Percentiles rank a stretch among this genome's conserved stretches.
These are phyloP conservation scores for Macrotus californicus DNA, from an alignment of 2,113 vertebrate species.

Conservation along the genomic window DNA sequence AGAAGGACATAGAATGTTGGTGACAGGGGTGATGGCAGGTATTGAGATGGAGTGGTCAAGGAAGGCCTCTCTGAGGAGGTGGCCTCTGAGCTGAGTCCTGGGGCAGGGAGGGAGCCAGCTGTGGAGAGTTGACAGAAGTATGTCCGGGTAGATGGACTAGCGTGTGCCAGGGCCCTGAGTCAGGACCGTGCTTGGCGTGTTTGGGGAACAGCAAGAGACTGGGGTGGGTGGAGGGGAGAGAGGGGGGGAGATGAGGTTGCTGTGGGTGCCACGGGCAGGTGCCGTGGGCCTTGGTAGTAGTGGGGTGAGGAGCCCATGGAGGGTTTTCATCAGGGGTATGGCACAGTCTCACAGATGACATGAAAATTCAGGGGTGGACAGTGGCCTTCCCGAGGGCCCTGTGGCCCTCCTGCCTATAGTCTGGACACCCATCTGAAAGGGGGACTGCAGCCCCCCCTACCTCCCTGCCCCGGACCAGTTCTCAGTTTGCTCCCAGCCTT, in stretches of 20 bases:
- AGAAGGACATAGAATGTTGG: neutral
- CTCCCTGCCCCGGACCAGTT: neutral
- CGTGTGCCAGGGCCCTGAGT: slow-evolving; percentile 4
- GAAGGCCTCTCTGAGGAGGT: neutral
- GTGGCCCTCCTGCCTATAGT: neutral
- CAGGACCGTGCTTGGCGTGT: neutral
- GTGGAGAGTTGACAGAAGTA: neutral
- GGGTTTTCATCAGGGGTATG: neutral
- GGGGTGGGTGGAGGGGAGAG: neutral
- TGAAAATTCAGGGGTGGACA: neutral
- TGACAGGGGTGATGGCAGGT: neutral
- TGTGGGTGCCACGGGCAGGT: neutral
- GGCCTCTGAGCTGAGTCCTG: neutral
- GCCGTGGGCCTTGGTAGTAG: neutral
- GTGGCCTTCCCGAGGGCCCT: neutral
- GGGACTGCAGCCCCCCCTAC: neutral
- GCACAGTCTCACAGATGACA: neutral
- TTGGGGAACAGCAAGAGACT: neutral
- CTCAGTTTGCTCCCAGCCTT: neutral
- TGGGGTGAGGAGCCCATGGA: neutral
- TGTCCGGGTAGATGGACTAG: neutral
- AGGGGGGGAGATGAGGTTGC: neutral
- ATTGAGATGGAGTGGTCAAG: neutral
- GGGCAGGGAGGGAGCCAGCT: neutral
- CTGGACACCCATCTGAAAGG: neutral